These are phyloP conservation scores for Drosophila kanapiae DNA, from an alignment of 1,140 invertebrate species.

Conservation along the genomic window DNA sequence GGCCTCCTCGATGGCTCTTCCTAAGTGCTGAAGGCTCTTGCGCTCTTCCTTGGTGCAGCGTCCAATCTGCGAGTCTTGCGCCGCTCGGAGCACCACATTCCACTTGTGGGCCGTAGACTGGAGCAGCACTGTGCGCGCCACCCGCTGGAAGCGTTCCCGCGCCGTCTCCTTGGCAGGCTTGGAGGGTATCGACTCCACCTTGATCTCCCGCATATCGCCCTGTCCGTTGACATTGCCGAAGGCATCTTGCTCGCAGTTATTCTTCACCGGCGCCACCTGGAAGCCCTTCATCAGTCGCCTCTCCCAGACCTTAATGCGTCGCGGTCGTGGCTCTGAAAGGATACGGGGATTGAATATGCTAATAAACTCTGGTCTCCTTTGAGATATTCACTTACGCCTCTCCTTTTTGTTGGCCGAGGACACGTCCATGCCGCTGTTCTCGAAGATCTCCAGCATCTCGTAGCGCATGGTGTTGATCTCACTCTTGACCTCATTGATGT, in stretches of 20 bases:
- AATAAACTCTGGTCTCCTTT: too few species aligned
- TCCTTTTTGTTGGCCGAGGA: conserved; percentile 89
- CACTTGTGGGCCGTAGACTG: conserved; percentile 89
- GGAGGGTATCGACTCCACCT: conserved; percentile 72
- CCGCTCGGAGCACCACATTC: conserved; percentile 89
- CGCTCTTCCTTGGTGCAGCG: conserved; percentile 89
- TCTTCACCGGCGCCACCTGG: conserved; percentile 90
- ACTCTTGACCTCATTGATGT: conserved; percentile 96
- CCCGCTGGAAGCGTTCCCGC: conserved; percentile 89
- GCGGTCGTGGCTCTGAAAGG: conserved; percentile 88
- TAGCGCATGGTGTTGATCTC: conserved; percentile 93
- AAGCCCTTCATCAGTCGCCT: conserved; percentile 94
- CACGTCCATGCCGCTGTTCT: conserved; percentile 92
- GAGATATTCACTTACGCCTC: conserved; percentile 86
- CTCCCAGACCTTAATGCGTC: conserved; percentile 93
- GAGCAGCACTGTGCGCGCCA: conserved; percentile 90
- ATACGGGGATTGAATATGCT: background rate
- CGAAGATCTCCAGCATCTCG: conserved; percentile 94
- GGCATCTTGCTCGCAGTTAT: conserved; percentile 85
- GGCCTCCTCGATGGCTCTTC: conserved; percentile 92
- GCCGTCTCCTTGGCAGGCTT: conserved; percentile 88
- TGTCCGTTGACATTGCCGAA: conserved; percentile 63
- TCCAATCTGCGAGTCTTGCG: conserved; percentile 90
- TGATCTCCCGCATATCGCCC: conserved; percentile 82
- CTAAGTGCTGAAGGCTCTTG: conserved; percentile 90